Conservation (phyloP, 1,140 invertebrate genomes). For the Polyergus mexicanus region DNA sequence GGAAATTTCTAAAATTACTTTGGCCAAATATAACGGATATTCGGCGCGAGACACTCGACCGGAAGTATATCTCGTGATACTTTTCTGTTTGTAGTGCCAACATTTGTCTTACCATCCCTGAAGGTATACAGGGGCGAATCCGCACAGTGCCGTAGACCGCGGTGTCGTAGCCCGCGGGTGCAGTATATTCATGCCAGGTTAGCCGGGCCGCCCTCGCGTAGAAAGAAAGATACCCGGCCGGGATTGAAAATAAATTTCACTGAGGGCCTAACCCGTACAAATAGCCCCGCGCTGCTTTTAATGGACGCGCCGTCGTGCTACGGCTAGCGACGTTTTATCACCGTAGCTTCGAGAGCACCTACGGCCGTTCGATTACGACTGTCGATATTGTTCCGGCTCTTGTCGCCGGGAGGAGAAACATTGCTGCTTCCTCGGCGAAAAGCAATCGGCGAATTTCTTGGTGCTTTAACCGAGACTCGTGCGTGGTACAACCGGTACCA, state of each 20-base stretch:
- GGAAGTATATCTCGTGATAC: slow-evolving; percentile 71
- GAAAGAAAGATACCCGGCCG: slow-evolving; percentile 71
- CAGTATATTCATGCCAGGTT: slow-evolving; percentile 71
- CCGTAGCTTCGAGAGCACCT: slow-evolving; percentile 54
- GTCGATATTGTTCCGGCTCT: slow-evolving; percentile 61
- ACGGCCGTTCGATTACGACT: slow-evolving; percentile 59
- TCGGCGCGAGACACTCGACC: slow-evolving; percentile 31
- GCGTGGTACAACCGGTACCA: slow-evolving; percentile 5
- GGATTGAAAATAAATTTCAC: slow-evolving; percentile 80
- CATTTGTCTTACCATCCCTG: slow-evolving; percentile 71
- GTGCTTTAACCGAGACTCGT: slow-evolving; percentile 34
- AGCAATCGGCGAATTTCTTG: slow-evolving; percentile 52
- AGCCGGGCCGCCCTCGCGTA: slow-evolving; percentile 40
- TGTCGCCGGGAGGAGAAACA: slow-evolving; percentile 47
- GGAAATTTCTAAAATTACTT: neutral
- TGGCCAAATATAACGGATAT: slow-evolving; percentile 40
- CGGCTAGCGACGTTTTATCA: slow-evolving; percentile 64
- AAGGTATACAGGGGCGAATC: slow-evolving; percentile 67
- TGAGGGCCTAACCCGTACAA: slow-evolving; percentile 75
- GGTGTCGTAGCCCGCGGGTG: slow-evolving; percentile 59
- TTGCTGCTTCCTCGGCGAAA: slow-evolving; percentile 29
- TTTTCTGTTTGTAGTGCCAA: slow-evolving; percentile 66
- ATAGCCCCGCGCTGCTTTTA: slow-evolving; percentile 71
- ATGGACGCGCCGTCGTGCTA: slow-evolving; percentile 61
- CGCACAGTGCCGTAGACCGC: slow-evolving; percentile 65